Percentiles rank a stretch among this genome's conserved stretches.
Conservation (phyloP, 2,888 invertebrate genomes). For the Xestia c-nigrum region DNA sequence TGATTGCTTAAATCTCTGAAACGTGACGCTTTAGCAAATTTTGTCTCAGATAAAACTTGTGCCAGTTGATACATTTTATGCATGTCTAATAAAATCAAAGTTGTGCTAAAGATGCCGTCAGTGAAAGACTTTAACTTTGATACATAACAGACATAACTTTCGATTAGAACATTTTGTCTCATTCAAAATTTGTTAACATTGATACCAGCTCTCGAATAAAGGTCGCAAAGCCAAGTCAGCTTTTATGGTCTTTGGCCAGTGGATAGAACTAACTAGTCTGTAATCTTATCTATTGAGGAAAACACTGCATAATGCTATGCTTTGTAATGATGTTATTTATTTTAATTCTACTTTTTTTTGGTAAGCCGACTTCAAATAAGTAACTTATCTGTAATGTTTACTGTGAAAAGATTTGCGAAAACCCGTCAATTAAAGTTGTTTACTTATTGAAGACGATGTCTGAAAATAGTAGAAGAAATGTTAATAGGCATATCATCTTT, state of each 20-base stretch:
- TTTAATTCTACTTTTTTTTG: constrained; percentile 14
- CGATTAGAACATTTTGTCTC: too few species aligned
- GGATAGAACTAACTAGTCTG: background rate
- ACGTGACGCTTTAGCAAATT: too few species aligned
- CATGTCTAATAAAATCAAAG: too few species aligned
- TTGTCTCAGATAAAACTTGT: too few species aligned
- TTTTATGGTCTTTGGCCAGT: background rate
- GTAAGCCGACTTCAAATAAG: constrained; percentile 21
- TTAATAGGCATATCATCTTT: background rate
- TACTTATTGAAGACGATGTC: constrained; percentile 1
- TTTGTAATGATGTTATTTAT: background rate
- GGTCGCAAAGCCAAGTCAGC: too few species aligned
- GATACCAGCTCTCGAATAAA: too few species aligned
- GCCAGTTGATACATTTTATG: too few species aligned
- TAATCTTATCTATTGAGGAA: constrained; percentile 28
- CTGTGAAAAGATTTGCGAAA: background rate
- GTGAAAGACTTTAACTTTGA: too few species aligned
- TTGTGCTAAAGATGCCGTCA: too few species aligned
- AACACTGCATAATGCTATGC: constrained; percentile 5
- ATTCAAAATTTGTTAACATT: too few species aligned
- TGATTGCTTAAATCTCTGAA: too few species aligned
- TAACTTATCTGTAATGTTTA: constrained; percentile 13
- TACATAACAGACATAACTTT: too few species aligned
- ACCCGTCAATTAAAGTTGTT: background rate
- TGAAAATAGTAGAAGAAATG: background rate